Evolutionary conservation across 2,113 vertebrate species (phyloP).

Genomic region (Telmatochromis brachygnathus): DNA sequence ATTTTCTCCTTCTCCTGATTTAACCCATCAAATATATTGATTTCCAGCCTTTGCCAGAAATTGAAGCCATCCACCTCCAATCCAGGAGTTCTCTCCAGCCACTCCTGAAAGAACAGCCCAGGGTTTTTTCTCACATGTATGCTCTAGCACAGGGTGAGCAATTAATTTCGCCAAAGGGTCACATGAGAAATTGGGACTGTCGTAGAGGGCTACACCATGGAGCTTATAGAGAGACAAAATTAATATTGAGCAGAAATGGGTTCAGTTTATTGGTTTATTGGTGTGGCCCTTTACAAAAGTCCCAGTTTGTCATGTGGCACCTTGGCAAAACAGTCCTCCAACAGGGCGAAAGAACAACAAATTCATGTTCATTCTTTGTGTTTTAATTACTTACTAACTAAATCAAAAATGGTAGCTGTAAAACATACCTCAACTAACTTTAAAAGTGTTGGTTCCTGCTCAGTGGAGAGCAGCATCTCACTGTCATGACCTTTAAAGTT

Average conservation of each 20-base stretch:
- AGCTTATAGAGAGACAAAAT: not conserved
- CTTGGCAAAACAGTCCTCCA: not conserved
- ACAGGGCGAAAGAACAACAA: not conserved
- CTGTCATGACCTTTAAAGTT: constrained; percentile 84
- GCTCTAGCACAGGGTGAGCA: not conserved
- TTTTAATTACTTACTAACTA: not conserved
- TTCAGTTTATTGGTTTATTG: not conserved
- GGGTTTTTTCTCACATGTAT: not conserved
- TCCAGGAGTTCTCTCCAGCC: constrained; percentile 95
- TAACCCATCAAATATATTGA: constrained; percentile 80
- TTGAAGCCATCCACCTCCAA: constrained; percentile 86
- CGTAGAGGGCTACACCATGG: not conserved
- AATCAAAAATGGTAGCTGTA: not conserved
- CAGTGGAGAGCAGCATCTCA: constrained; percentile 77
- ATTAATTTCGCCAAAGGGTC: not conserved
- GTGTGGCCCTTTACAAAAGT: not conserved
- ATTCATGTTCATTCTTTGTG: accelerated
- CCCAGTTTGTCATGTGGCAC: not conserved
- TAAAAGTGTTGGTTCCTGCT: constrained; percentile 82
- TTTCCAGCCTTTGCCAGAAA: constrained; percentile 88
- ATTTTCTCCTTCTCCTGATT: constrained; percentile 74
- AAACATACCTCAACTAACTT: constrained; percentile 84
- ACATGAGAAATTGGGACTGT: not conserved
- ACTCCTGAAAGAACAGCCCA: constrained; percentile 71
- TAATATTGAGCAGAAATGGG: not conserved